Evolutionary conservation across 2,888 invertebrate species (phyloP), one percentile per base, ranked within the genome.

Genomic region (Oxytorus armatus): DNA sequence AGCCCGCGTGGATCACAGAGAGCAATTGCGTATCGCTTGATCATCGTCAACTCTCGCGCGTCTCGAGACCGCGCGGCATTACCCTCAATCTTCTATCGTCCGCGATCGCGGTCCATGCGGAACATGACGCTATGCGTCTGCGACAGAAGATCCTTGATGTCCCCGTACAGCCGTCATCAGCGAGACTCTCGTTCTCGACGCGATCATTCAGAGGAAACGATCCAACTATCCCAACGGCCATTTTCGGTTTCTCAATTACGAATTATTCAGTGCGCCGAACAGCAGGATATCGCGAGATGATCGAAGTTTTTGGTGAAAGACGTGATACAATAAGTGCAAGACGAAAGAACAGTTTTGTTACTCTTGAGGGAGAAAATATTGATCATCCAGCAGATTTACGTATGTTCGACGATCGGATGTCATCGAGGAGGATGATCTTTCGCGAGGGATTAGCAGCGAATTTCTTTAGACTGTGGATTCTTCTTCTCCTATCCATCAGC

Each of bases 51-150:
- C 55, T 21, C 21, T 47, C 47, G 36, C 29, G 29, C 36, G 36
- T 47, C 68, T 36, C n/a, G 63, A 74, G 65, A 57, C 51, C 65
- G 55, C 63, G 51, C 63, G 65, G 42, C 74, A 66, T 55, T 42
- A 25, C n/a, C 36, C 29, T 66, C 69, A 59, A 74, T 76, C 72
- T 75, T 66, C 66, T 66, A 68, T 77, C 75, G 70, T 68, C 79
- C 77, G 81, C 77, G 79, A 83, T 75, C 77, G 79, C 11, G 55
- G 39, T 49, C 42, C 44, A 33, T 33, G 79, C 83, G 70, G 86
- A 87, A 86, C 86, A 88, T 88, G 89, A 86, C 83, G 87, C 88
- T 86, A 88, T 88, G 89, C 85, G 77, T 87, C 85, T 83, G 77
- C 87, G 82, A 87, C 84, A 84, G 85, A 83, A 65, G 29, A 14